phyloP scores from a whole-genome alignment of 1,140 invertebrate genomes.

The Dendrolimus kikuchii region DNA sequence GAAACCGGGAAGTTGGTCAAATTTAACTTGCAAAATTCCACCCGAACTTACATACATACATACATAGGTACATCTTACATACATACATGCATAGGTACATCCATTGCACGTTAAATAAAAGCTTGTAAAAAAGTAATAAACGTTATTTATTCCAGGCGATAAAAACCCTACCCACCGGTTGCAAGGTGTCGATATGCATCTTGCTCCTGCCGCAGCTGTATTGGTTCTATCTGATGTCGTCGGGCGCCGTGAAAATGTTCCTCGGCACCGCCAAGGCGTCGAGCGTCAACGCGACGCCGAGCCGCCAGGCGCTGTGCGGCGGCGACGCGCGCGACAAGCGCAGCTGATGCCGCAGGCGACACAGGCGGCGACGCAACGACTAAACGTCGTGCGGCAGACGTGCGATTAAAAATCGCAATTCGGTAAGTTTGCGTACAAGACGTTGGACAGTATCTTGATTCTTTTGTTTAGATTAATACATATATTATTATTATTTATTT shows the following conservation, averaged over 20 bases:
- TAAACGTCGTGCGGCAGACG: no score
- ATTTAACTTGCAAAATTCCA: no score
- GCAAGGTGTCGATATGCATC: conserved; percentile 76
- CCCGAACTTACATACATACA: no score
- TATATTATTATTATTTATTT: no score
- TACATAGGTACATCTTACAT: no score
- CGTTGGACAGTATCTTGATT: no score
- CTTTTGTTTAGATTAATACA: no score
- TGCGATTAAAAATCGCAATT: no score
- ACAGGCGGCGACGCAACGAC: not conserved
- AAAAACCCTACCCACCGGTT: conserved; percentile 72
- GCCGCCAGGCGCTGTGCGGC: conserved; percentile 1
- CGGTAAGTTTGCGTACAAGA: no score
- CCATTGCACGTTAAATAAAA: no score
- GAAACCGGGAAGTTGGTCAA: no score
- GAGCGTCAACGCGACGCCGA: not conserved
- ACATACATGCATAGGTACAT: no score
- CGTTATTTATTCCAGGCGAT: conserved; percentile 63
- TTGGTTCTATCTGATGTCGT: conserved; percentile 80
- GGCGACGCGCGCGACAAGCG: conserved; percentile 22
- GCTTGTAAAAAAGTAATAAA: not conserved
- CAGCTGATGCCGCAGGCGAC: conserved; percentile 28
- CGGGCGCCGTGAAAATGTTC: conserved; percentile 75
- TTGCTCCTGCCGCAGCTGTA: conserved; percentile 79
- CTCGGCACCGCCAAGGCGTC: conserved; percentile 8